Evolutionary conservation across 2,113 vertebrate genomes (phyloP).

Genomic region (Pogona vitticeps): DNA sequence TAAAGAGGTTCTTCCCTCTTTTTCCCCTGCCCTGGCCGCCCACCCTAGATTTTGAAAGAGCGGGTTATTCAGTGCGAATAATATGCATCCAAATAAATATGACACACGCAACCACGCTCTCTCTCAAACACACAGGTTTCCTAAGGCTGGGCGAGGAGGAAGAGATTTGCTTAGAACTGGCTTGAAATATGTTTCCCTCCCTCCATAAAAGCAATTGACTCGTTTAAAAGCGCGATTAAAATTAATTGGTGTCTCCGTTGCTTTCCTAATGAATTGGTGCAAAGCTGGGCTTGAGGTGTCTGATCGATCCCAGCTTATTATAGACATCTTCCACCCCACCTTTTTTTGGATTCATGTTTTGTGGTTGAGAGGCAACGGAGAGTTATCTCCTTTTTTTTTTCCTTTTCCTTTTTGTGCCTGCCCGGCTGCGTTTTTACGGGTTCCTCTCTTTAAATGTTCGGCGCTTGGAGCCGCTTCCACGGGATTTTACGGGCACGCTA

Average conservation of each 20-base stretch:
- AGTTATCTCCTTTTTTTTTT: neutral
- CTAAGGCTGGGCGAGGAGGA: neutral
- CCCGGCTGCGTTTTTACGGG: no score
- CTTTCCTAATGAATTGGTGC: slow-evolving; percentile 39
- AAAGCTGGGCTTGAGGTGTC: slow-evolving; percentile 18
- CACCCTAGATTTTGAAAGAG: neutral
- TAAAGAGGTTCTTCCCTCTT: neutral
- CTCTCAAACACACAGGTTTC: neutral
- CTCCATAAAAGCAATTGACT: slow-evolving; percentile 43
- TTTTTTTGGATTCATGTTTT: neutral
- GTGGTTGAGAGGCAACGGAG: neutral
- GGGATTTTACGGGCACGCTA: neutral
- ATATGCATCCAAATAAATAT: neutral
- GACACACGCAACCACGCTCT: neutral
- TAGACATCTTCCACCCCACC: neutral
- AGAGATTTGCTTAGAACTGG: slow-evolving; percentile 17
- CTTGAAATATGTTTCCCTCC: neutral
- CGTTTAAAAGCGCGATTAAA: slow-evolving; percentile 5
- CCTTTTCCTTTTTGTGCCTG: neutral
- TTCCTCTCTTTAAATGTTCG: no score
- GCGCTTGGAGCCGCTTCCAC: no score
- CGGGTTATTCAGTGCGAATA: no score
- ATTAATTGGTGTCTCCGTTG: neutral
- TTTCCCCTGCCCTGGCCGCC: neutral
- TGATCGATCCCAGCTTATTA: neutral